phyloP scores from a whole-genome alignment of 2,888 invertebrate species.

The Phengaris arion region DNA sequence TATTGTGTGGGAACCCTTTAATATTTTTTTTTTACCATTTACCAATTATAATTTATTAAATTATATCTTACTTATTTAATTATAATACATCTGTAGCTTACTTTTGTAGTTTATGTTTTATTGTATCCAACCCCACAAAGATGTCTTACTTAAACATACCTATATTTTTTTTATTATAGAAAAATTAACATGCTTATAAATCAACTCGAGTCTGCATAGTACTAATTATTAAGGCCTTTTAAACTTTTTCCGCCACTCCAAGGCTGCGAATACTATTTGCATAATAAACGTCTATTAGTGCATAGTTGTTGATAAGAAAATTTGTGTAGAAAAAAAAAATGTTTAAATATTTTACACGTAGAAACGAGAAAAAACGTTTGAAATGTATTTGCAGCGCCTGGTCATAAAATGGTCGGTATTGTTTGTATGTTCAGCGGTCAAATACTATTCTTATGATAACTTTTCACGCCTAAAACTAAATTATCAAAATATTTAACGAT shows the following conservation, averaged over 20 bases:
- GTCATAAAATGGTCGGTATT: not conserved
- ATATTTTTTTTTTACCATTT: no score
- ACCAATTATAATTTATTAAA: no score
- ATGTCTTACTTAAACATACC: not conserved
- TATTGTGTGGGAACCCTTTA: no score
- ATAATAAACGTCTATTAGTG: slow-evolving; percentile 16
- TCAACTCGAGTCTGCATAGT: not conserved
- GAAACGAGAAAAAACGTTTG: not conserved
- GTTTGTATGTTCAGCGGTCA: not conserved
- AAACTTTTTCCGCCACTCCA: slow-evolving; percentile 6
- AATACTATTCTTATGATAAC: not conserved
- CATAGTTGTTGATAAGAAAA: slow-evolving; percentile 5
- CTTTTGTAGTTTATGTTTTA: no score
- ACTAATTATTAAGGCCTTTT: not conserved
- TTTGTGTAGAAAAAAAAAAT: no score
- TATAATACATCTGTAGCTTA: no score
- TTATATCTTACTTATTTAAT: no score
- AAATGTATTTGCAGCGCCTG: not conserved
- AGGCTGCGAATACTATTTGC: slow-evolving; percentile 17
- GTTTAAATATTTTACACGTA: not conserved
- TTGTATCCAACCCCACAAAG: not conserved
- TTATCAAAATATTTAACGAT: not conserved
- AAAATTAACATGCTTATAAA: not conserved
- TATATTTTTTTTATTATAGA: not conserved
- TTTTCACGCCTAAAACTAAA: not conserved